These are phyloP conservation scores for Botia kubotai DNA, from an alignment of 2,797 vertebrate genomes.

Conservation along the genomic window DNA sequence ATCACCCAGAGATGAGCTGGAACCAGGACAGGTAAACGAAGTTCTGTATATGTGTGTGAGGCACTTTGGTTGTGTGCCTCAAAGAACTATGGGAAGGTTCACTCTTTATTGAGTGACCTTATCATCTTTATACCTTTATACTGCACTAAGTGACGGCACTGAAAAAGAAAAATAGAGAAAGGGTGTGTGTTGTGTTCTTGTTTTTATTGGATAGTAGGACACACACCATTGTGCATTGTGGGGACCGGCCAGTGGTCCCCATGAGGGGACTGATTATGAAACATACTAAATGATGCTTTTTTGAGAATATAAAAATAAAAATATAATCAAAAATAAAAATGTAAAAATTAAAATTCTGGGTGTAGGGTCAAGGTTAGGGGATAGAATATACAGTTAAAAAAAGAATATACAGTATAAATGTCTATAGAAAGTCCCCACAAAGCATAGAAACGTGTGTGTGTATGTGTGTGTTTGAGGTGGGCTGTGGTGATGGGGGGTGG, in stretches of 20 bases:
- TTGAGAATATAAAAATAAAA: too few relatives aligned
- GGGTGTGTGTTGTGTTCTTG: background rate
- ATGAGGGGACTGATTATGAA: too few relatives aligned
- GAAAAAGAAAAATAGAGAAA: conserved; percentile 4
- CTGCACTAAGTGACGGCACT: conserved; percentile 3
- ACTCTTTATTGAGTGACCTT: conserved; percentile 18
- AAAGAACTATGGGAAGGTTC: conserved; percentile 16
- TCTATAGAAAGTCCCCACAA: too few relatives aligned
- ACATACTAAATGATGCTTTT: too few relatives aligned
- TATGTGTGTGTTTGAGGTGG: background rate
- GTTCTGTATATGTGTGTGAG: background rate
- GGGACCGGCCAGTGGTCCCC: too few relatives aligned
- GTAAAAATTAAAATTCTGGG: too few relatives aligned
- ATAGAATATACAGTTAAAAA: too few relatives aligned
- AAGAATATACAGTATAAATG: too few relatives aligned
- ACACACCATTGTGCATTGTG: background rate
- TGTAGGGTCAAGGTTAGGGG: too few relatives aligned
- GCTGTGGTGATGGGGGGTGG: background rate
- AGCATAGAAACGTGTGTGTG: too few relatives aligned
- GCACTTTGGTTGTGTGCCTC: conserved; percentile 3
- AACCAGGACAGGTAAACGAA: background rate
- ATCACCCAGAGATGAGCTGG: background rate
- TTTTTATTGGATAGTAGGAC: too few relatives aligned
- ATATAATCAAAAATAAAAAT: too few relatives aligned
- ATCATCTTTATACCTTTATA: conserved; percentile 18